Evolutionary conservation across 2,888 invertebrate genomes (phyloP).

Genomic region (Cephus pygmeus): DNA sequence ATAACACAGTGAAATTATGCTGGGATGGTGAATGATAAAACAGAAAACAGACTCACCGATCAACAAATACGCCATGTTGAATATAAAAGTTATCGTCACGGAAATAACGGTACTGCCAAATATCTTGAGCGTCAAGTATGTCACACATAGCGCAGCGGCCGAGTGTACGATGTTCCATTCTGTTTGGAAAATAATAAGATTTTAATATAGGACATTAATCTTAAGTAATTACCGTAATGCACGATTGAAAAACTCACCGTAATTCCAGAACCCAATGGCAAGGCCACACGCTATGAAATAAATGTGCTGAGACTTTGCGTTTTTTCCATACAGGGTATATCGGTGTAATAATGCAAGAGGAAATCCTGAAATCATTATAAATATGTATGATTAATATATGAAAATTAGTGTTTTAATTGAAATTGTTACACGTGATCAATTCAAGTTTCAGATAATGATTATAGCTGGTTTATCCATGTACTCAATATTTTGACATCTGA

Average conservation of each 20-base stretch:
- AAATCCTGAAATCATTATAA: constrained; percentile 72
- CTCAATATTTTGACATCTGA: not conserved
- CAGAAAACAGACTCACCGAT: constrained; percentile 65
- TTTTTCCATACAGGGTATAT: constrained; percentile 69
- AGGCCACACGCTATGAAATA: constrained; percentile 81
- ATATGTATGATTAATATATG: constrained; percentile 11
- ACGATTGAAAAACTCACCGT: constrained; percentile 70
- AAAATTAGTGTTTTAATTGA: not conserved
- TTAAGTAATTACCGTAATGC: not conserved
- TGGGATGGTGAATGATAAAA: not conserved
- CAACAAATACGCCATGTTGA: constrained; percentile 84
- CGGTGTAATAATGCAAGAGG: constrained; percentile 78
- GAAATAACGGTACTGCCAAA: constrained; percentile 75
- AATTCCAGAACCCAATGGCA: constrained; percentile 84
- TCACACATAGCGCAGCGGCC: constrained; percentile 75
- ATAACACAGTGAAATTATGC: not conserved
- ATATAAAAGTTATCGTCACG: constrained; percentile 78
- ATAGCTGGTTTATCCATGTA: not conserved
- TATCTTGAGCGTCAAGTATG: constrained; percentile 75
- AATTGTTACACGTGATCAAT: not conserved
- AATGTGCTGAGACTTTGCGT: constrained; percentile 74
- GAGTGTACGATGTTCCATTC: constrained; percentile 80
- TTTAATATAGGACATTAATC: not conserved
- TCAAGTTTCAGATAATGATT: not conserved
- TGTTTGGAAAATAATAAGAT: constrained; percentile 44